Percentiles rank a stretch among this genome's conserved stretches.
Evolutionary conservation across 2,888 invertebrate genomes (phyloP).

Genomic region (Scaptodrosophila latifasciaeformis): DNA sequence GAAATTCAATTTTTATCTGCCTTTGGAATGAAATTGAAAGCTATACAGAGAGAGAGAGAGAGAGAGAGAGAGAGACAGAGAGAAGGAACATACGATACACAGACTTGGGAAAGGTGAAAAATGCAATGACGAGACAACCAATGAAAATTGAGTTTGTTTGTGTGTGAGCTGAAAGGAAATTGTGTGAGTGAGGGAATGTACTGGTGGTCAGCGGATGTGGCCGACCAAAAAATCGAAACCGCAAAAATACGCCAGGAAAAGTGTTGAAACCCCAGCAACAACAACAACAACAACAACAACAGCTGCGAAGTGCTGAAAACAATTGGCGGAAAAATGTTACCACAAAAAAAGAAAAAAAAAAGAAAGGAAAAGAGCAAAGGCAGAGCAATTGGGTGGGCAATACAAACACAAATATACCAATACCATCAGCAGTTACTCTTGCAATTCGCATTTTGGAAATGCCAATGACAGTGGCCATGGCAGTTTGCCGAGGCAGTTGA

Average conservation of each 20-base stretch:
- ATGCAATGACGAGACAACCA: too few relatives aligned
- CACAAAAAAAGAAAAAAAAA: conserved; percentile 16
- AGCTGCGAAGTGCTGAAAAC: conserved; percentile 25
- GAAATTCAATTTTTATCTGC: too few relatives aligned
- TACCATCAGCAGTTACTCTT: conserved; percentile 29
- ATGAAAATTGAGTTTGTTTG: too few relatives aligned
- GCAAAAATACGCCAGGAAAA: conserved; percentile 18
- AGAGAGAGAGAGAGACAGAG: too few relatives aligned
- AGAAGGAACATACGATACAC: too few relatives aligned
- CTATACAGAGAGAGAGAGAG: too few relatives aligned
- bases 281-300: not conserved
- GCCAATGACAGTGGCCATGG: too few relatives aligned
- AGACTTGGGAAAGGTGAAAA: too few relatives aligned
- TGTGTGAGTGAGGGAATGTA: conserved; percentile 20
- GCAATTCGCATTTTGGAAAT: conserved; percentile 29
- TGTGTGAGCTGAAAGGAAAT: conserved; percentile 8
- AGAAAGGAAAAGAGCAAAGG: conserved; percentile 1
- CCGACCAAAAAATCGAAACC: conserved; percentile 29
- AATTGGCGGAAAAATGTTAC: conserved; percentile 40
- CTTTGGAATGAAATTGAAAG: too few relatives aligned
- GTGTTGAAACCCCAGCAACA: conserved; percentile 31
- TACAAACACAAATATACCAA: too few relatives aligned
- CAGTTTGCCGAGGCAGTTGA: too few relatives aligned
- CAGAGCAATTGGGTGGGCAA: conserved; percentile 14
- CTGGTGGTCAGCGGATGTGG: conserved; percentile 34